These are phyloP conservation scores for Ramphastos sulfuratus DNA, from an alignment of 2,113 vertebrate species.

Conservation along the genomic window DNA sequence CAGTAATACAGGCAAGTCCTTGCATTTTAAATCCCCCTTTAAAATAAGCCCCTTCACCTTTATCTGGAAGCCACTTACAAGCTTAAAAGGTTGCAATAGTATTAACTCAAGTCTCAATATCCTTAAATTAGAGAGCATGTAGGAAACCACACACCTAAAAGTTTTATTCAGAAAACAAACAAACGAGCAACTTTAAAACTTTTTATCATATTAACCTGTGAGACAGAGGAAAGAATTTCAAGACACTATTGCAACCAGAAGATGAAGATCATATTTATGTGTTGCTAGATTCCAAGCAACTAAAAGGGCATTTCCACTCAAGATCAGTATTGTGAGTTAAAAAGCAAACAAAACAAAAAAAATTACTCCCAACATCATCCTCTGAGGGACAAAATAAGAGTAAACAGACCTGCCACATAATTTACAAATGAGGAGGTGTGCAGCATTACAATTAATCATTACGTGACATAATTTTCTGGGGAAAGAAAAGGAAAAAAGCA, in stretches of 20 bases:
- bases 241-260: not conserved
- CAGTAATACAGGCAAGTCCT: not conserved
- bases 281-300: not conserved
- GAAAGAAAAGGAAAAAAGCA: not conserved
- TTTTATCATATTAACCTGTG: no score
- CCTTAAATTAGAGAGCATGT: conserved; percentile 3
- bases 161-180: not conserved
- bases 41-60: conserved; percentile 41
- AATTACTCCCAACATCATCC: not conserved
- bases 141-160: not conserved
- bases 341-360: not conserved
- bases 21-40: conserved; percentile 2
- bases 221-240: not conserved
- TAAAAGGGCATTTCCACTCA: not conserved
- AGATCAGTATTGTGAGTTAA: not conserved
- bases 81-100: conserved; percentile 32
- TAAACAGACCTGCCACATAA: conserved; percentile 11
- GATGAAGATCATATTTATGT: rapidly evolving
- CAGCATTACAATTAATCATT: conserved; percentile 21
- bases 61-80: conserved; percentile 38
- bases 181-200: no score
- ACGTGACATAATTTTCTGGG: not conserved
- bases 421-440: not conserved
- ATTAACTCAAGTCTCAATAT: conserved; percentile 34
- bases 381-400: not conserved